A percentile compares a stretch with the other conserved stretches of the same genome.
Conservation (phyloP, 2,113 vertebrate species). For the Heterotis niloticus region DNA sequence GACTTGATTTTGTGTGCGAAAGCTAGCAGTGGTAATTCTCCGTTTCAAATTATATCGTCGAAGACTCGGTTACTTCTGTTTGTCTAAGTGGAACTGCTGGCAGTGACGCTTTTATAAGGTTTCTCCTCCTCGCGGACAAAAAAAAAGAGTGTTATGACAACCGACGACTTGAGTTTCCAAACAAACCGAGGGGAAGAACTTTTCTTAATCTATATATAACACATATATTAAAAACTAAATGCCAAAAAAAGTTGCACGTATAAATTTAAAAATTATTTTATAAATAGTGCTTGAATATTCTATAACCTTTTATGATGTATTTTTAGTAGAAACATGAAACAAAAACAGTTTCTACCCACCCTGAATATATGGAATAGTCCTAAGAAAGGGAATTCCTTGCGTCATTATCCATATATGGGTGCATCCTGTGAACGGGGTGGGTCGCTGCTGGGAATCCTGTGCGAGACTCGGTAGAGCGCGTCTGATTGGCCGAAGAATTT, state of each 20-base stretch:
- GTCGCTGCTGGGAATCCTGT: background rate
- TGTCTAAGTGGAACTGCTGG: background rate
- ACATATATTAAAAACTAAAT: no score
- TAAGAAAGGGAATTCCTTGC: slow-evolving; percentile 31
- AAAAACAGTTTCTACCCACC: background rate
- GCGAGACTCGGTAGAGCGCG: background rate
- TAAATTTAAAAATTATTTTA: no score
- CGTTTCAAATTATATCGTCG: no score
- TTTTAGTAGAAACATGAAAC: background rate
- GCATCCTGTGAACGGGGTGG: slow-evolving; percentile 22
- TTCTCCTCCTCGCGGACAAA: background rate
- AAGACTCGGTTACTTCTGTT: background rate
- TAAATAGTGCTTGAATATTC: no score
- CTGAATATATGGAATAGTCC: slow-evolving; percentile 58
- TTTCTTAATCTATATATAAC: no score
- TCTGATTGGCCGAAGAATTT: background rate
- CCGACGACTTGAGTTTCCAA: background rate
- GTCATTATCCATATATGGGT: slow-evolving; percentile 23
- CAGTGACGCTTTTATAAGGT: slow-evolving; percentile 15
- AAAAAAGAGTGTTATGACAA: background rate
- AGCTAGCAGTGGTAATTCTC: no score
- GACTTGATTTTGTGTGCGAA: slow-evolving; percentile 21
- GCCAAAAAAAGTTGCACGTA: no score
- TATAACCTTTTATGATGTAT: no score
- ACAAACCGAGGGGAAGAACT: background rate